Percentiles rank a stretch among this genome's conserved stretches.
phyloP scores from a whole-genome alignment of 2,888 invertebrate genomes.

The Epirrhoe alternata region DNA sequence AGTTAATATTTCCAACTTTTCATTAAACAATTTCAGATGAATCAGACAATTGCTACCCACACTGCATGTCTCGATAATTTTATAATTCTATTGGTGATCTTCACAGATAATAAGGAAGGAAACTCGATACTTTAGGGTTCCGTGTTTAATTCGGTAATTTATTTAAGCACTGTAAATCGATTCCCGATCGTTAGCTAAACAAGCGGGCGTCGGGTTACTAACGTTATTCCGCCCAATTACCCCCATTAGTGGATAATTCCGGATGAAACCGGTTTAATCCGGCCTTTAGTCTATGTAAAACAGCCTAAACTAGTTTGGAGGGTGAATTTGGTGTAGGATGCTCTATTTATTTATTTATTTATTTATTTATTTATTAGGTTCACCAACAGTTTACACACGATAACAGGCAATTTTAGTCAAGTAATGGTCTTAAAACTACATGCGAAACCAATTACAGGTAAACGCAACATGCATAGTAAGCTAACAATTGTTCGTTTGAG shows the following conservation, averaged over 20 bases:
- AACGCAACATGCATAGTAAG: no score
- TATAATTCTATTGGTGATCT: background rate
- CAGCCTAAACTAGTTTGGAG: constrained; percentile 12
- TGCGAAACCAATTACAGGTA: no score
- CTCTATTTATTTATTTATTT: no score
- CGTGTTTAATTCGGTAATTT: constrained; percentile 55
- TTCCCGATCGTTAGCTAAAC: constrained; percentile 55
- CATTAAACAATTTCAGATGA: no score
- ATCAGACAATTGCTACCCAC: no score
- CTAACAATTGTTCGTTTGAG: no score
- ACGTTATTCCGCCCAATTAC: constrained; percentile 79
- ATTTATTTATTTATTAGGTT: no score
- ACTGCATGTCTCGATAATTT: no score
- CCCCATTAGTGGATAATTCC: constrained; percentile 68
- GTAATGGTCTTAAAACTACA: no score
- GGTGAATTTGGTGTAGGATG: constrained; percentile 7
- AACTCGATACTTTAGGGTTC: constrained; percentile 44
- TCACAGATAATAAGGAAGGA: constrained; percentile 17
- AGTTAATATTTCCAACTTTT: no score
- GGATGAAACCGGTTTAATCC: constrained; percentile 54
- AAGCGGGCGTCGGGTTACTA: constrained; percentile 59
- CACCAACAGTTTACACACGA: no score
- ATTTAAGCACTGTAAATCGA: constrained; percentile 61
- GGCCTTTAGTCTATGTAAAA: constrained; percentile 47
- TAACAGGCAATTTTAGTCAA: no score